Evolutionary conservation across 2,797 vertebrate species (phyloP).

Genomic region (Psittacula echo): DNA sequence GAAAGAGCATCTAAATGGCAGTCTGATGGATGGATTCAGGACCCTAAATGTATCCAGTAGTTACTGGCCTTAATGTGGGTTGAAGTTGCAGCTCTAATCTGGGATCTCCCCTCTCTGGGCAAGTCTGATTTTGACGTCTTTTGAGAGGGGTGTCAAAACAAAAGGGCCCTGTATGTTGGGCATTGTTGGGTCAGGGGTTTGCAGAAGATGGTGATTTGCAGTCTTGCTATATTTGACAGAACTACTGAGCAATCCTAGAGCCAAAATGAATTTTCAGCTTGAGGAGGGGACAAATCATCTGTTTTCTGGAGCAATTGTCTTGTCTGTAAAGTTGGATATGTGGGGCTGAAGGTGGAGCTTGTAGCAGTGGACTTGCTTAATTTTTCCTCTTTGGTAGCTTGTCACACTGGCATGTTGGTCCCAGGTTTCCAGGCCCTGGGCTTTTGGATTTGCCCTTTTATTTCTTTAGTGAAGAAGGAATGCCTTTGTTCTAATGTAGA

Average conservation of each 20-base stretch:
- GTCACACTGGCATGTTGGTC: not conserved
- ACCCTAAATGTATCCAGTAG: not conserved
- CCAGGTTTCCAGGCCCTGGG: not conserved
- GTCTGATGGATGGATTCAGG: not conserved
- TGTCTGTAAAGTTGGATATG: not conserved
- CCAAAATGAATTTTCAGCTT: not conserved
- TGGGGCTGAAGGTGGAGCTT: not conserved
- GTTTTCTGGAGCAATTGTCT: not conserved
- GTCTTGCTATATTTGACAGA: not conserved
- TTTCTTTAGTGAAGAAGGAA: not conserved
- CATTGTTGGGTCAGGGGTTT: not conserved
- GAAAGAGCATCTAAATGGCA: not conserved
- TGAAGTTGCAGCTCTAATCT: slow-evolving; percentile 6
- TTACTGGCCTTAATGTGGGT: not conserved
- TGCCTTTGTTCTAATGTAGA: not conserved
- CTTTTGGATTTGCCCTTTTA: not conserved
- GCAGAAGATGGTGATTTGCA: not conserved
- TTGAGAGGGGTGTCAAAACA: not conserved
- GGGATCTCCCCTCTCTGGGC: not conserved
- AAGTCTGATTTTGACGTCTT: not conserved
- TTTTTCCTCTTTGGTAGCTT: not conserved
- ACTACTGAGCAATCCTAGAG: not conserved
- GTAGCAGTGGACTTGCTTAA: not conserved
- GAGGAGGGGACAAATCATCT: not conserved
- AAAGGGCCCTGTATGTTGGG: not conserved